Conservation (phyloP, 2,888 invertebrate species). For the Eupeodes latifasciatus region DNA sequence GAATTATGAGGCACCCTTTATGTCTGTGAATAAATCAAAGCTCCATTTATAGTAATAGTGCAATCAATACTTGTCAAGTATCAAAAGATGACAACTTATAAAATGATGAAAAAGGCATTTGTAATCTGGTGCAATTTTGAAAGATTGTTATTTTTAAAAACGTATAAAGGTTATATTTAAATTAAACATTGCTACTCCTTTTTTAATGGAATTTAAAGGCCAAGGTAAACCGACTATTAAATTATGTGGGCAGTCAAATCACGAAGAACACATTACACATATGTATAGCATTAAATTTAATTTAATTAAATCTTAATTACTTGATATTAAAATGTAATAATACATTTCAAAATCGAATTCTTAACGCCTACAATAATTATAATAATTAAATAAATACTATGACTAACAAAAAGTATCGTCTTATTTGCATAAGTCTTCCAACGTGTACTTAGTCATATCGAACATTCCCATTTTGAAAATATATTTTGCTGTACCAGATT, state of each 20-base stretch:
- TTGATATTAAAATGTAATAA: conserved; percentile 20
- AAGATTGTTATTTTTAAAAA: too few species aligned
- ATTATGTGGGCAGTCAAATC: conserved; percentile 8
- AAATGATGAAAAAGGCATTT: too few species aligned
- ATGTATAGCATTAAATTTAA: conserved; percentile 15
- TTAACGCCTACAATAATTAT: conserved; percentile 47
- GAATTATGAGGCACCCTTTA: too few species aligned
- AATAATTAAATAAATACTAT: neutral
- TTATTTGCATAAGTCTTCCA: conserved; percentile 53
- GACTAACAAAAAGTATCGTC: conserved; percentile 20
- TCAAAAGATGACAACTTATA: too few species aligned
- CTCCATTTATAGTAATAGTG: too few species aligned
- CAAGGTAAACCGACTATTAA: neutral
- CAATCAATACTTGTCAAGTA: too few species aligned
- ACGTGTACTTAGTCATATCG: conserved; percentile 20
- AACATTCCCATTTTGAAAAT: neutral
- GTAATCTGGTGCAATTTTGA: too few species aligned
- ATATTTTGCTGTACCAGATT: neutral
- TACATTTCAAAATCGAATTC: conserved; percentile 38
- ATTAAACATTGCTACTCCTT: too few species aligned
- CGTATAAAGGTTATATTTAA: too few species aligned
- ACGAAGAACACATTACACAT: conserved; percentile 31
- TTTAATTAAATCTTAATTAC: conserved; percentile 31
- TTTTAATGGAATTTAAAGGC: too few species aligned
- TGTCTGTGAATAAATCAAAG: too few species aligned